Evolutionary conservation across 2,797 vertebrate genomes (phyloP).

Genomic region (Amphiprion clarkii): DNA sequence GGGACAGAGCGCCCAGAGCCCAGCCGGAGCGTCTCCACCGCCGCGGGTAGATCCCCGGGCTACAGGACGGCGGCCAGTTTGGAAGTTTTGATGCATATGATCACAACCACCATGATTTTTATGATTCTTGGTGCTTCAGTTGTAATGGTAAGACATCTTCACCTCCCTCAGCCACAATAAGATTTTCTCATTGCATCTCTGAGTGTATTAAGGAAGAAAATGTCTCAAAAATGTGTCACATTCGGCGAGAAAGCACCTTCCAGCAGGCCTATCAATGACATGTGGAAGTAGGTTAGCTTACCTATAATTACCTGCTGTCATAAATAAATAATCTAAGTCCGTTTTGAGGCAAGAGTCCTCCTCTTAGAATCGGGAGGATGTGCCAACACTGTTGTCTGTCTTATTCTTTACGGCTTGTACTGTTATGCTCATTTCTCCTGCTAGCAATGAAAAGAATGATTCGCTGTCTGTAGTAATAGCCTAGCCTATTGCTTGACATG

Average conservation of each 20-base stretch:
- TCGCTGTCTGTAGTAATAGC: constrained; percentile 72
- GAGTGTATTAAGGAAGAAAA: constrained; percentile 15
- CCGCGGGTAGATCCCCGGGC: constrained; percentile 86
- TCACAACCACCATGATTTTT: constrained; percentile 99
- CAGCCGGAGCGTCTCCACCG: constrained; percentile 80
- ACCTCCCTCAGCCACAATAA: constrained; percentile 50
- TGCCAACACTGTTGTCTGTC: constrained; percentile 44
- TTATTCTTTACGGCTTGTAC: not conserved
- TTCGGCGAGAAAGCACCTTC: constrained; percentile 25
- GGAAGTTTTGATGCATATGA: constrained; percentile 96
- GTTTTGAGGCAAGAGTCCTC: constrained; percentile 62
- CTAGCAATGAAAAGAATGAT: constrained; percentile 25
- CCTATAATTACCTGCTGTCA: constrained; percentile 78
- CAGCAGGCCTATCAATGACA: constrained; percentile 67
- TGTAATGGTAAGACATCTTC: constrained; percentile 94
- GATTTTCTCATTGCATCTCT: constrained; percentile 23
- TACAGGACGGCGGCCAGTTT: constrained; percentile 86
- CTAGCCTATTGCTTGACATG: constrained; percentile 80
- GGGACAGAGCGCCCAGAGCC: constrained; percentile 84
- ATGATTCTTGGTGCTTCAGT: constrained; percentile 99
- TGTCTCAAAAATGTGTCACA: constrained; percentile 21
- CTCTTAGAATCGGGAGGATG: constrained; percentile 64
- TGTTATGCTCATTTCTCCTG: constrained; percentile 40
- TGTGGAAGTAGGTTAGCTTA: constrained; percentile 77
- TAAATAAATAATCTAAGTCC: constrained; percentile 78